A percentile compares a stretch with the other conserved stretches of the same genome.
phyloP scores from a whole-genome alignment of 2,797 vertebrate genomes.

The Oreortyx pictus region DNA sequence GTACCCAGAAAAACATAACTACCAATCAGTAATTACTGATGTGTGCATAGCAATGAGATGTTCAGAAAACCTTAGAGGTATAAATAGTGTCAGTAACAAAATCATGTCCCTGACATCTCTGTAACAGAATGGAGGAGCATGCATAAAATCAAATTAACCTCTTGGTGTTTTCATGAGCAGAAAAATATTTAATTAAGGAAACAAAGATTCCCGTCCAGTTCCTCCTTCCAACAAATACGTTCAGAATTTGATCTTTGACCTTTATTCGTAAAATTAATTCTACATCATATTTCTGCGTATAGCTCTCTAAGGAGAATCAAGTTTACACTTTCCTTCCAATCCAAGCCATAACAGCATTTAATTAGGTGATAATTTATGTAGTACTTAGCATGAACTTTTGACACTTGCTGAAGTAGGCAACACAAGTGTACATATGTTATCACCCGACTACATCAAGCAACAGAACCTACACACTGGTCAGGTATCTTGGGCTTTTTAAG shows the following conservation, averaged over 20 bases:
- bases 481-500: constrained; percentile 79
- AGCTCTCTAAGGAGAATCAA: constrained; percentile 83
- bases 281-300: constrained; percentile 82
- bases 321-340: constrained; percentile 78
- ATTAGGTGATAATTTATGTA: constrained; percentile 87
- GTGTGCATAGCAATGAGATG: neutral
- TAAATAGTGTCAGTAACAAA: neutral
- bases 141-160: constrained; percentile 28
- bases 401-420: constrained; percentile 76
- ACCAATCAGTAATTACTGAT: neutral
- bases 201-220: constrained; percentile 38
- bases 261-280: constrained; percentile 79
- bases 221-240: constrained; percentile 47
- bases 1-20: neutral
- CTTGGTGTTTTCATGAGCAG: constrained; percentile 29
- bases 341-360: constrained; percentile 81
- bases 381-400: constrained; percentile 83
- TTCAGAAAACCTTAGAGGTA: neutral
- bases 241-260: constrained; percentile 78
- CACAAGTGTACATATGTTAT: constrained; percentile 79
- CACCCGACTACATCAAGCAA: constrained; percentile 80
- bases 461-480: constrained; percentile 43
- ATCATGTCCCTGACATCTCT: neutral
- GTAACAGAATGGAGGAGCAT: neutral
- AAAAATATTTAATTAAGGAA: constrained; percentile 56